These are phyloP conservation scores for Enoplolaimus lenunculus DNA, from an alignment of 2,888 invertebrate genomes.

Conservation along the genomic window DNA sequence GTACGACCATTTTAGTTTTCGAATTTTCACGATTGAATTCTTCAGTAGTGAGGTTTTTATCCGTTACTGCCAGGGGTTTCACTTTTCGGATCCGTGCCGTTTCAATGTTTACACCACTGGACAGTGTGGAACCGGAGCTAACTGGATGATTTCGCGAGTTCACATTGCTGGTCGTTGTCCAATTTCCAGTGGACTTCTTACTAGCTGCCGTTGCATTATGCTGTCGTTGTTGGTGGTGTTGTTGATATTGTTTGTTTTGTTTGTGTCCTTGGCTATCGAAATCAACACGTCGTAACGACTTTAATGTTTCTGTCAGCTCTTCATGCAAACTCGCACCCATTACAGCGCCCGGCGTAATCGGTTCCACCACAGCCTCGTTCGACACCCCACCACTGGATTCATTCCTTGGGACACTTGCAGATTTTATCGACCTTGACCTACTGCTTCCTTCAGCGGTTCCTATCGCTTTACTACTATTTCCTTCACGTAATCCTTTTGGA, in stretches of 20 bases:
- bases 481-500: too few species aligned
- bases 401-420: neutral
- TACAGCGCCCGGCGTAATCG: too few species aligned
- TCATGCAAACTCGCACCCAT: conserved; percentile 9
- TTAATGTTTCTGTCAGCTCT: conserved; percentile 14
- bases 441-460: neutral
- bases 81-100: neutral
- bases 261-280: too few species aligned
- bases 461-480: neutral
- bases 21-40: too few species aligned
- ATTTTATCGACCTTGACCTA: neutral
- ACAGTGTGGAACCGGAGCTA: too few species aligned
- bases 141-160: too few species aligned
- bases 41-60: neutral
- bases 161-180: too few species aligned
- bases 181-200: too few species aligned
- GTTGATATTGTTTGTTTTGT: neutral
- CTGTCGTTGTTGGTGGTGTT: neutral
- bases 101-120: neutral
- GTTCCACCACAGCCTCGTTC: conserved; percentile 17
- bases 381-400: neutral
- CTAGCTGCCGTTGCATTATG: too few species aligned
- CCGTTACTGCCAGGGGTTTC: neutral
- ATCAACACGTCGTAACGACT: neutral
- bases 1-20: too few species aligned